Evolutionary conservation across 2,888 invertebrate species (phyloP), one percentile per base, ranked within the genome.

Genomic region (Serrognathus titanus): DNA sequence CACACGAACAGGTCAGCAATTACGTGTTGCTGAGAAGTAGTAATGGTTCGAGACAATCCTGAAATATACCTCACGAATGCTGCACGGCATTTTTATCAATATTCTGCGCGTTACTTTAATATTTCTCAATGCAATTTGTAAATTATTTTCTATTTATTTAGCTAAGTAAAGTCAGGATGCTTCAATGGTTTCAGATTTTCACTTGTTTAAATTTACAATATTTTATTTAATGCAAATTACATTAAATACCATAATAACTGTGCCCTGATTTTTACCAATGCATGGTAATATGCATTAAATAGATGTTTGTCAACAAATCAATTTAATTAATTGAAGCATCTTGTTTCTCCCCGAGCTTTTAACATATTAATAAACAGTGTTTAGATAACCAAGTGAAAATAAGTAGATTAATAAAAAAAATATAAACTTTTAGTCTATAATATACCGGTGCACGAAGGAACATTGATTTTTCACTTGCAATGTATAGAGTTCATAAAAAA

Each of bases 41-140:
- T 50, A 31, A 57, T 56, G 38, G 52, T 51, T 51, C 61, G 48
- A 56, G 66, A 63, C 66, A 67, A 65, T 67, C 68, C 60, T 70
- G 66, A 66, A 62, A 60, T 59, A 61, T 60, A 61, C 58, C 58
- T 57, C 54, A 55, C 48, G 24, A 51, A 52, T 56, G 49, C 16
- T 57, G 43, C 55, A 51, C 36, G 49, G 46, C 53, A 49, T 59
- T 59, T 55, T 48, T 55, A 53, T 48, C 56, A 53, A 55, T 52
- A 55, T 53, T 61, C 56, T 60, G 48, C 45, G 43, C 47, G 48
- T 54, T 48, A 54, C 45, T 43, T 48, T 51, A 20, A 40, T 43
- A 49, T 43, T 43, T 40, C 13, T 40, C 7, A 40, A 12, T 40
- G 24, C 24, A 31, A 31, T 31, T 31, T 31, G 24, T 31, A 31